Evolutionary conservation across 2,797 vertebrate genomes (phyloP), one percentile per base, ranked within the genome.

Genomic region (Sciurus vulgaris): DNA sequence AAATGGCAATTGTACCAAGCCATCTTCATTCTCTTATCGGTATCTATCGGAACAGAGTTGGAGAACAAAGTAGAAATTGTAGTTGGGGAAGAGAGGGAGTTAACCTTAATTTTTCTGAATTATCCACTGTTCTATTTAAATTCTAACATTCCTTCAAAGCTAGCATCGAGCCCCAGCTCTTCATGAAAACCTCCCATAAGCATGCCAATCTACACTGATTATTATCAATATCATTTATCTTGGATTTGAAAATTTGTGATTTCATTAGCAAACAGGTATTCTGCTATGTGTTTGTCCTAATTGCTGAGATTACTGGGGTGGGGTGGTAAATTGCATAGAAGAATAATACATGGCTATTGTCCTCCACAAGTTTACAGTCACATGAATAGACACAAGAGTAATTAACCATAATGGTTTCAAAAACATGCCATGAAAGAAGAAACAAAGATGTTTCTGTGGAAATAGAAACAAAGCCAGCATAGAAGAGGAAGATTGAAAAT

Each of bases 341-440:
- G 17, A 67, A 79, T 84, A 73, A 47, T 65, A 67, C 18, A 59
- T 79, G 35, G 26, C 9, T 73, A 17, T 77, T 56, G 6, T 13
- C 26, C 12, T 90, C 49, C 89, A 86, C 61, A 94, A 89, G 9
- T 77, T 89, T 94, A 47, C n/a, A 72, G 26, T 67, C 28, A 59
- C 44, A 14, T 89, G 38, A 26, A 91, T 4, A 85, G 33, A 49
- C 1, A 35, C 41, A 94, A 93, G 15, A 86, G 30, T 91, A 77
- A 77, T n/a, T 89, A 83, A 38, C 11, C 7, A 92, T 72, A 77
- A 77, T 13, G 78, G 63, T 41, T 74, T 91, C n/a, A 56, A 38
- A 83, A 88, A 47, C 17, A 5, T 69, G 17, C 10, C 44, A 51
- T 76, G 28, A 94, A 41, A 90, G 4, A 63, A 13, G 13, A 61